Conservation (phyloP, 2,888 invertebrate genomes). For the Tryphoninae sp. region DNA sequence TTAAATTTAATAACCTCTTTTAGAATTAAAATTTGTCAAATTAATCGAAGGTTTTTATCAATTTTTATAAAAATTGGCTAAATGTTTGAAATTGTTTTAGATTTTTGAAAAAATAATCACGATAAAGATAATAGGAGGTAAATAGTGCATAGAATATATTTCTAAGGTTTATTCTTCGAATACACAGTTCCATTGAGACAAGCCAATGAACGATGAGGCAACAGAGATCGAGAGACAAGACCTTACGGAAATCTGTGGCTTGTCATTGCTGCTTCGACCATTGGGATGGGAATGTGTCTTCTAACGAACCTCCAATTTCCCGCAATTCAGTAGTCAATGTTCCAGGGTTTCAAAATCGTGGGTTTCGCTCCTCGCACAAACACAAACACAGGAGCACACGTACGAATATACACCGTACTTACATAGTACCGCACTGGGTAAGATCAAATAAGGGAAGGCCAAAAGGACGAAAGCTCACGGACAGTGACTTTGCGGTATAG, state of each 20-base stretch:
- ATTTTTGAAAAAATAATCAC: background rate
- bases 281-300: conserved; percentile 20
- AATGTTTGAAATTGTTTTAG: background rate
- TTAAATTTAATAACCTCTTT: too few relatives aligned
- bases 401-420: conserved; percentile 7
- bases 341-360: conserved; percentile 3
- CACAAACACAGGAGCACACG: background rate
- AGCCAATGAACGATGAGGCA: conserved; percentile 23
- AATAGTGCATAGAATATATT: too few relatives aligned
- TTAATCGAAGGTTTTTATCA: too few relatives aligned
- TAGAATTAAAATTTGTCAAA: too few relatives aligned
- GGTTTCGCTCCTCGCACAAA: background rate
- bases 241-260: conserved; percentile 24
- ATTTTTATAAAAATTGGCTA: too few relatives aligned
- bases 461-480: conserved; percentile 16
- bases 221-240: conserved; percentile 24
- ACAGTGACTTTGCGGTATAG: background rate
- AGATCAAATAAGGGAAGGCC: conserved; percentile 7
- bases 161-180: background rate
- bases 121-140: background rate
- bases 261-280: background rate
- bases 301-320: conserved; percentile 49
- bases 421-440: background rate
- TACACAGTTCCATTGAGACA: background rate
- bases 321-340: conserved; percentile 45